Conservation (phyloP, 2,888 invertebrate species). For the Oxystoma pomonae region DNA sequence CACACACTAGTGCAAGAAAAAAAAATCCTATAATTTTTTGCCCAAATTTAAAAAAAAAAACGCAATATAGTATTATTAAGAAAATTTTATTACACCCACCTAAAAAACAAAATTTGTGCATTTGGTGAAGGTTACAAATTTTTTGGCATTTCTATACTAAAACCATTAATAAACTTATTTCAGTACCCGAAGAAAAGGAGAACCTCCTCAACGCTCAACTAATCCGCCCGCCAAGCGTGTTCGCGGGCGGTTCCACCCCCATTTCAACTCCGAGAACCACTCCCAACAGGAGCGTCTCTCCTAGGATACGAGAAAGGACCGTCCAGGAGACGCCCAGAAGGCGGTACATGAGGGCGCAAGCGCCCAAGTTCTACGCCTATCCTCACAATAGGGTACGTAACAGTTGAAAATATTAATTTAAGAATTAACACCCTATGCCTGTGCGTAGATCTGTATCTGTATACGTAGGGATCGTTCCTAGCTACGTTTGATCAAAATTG, state of each 20-base stretch:
- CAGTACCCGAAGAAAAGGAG: conserved; percentile 82
- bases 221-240: conserved; percentile 58
- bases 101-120: too few relatives aligned
- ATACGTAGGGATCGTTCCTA: too few relatives aligned
- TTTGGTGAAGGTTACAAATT: too few relatives aligned
- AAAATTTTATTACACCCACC: too few relatives aligned
- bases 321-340: conserved; percentile 18
- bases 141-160: too few relatives aligned
- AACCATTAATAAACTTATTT: conserved; percentile 27
- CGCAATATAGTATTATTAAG: background rate
- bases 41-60: too few relatives aligned
- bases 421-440: too few relatives aligned
- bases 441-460: too few relatives aligned
- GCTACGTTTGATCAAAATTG: too few relatives aligned
- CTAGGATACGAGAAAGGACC: conserved; percentile 24
- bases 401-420: too few relatives aligned
- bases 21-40: too few relatives aligned
- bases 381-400: conserved; percentile 66
- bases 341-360: conserved; percentile 39
- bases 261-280: conserved; percentile 29
- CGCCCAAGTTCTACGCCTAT: conserved; percentile 82
- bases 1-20: too few relatives aligned
- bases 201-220: conserved; percentile 66
- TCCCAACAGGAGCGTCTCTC: conserved; percentile 28
- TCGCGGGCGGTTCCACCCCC: conserved; percentile 27